phyloP scores from a whole-genome alignment of 2,113 vertebrate genomes.

The Dicentrarchus labrax region DNA sequence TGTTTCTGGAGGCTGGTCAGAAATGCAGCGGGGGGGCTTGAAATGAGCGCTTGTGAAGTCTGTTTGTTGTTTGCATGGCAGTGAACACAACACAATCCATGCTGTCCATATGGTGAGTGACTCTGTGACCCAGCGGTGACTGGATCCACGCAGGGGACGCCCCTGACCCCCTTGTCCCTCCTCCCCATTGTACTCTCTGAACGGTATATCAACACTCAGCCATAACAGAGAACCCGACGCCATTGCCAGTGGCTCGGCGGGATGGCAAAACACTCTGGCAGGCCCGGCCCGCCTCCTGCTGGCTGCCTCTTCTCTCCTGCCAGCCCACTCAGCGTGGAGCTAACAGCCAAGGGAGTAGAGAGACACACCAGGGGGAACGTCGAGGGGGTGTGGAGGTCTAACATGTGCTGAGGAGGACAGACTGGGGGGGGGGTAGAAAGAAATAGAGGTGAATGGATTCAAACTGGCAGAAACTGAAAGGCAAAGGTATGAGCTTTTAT shows the following conservation, averaged over 20 bases:
- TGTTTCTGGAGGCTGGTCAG: conserved; percentile 33
- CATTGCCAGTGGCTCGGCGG: conserved; percentile 60
- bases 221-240: background rate
- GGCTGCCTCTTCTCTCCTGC: conserved; percentile 66
- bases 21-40: conserved; percentile 1
- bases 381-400: background rate
- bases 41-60: background rate
- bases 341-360: conserved; percentile 47
- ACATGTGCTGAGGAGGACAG: background rate
- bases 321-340: conserved; percentile 66
- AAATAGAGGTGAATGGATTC: conserved; percentile 30
- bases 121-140: conserved; percentile 25
- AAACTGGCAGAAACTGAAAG: conserved; percentile 44
- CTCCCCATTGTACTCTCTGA: conserved; percentile 48
- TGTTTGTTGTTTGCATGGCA: conserved; percentile 22
- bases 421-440: background rate
- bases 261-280: conserved; percentile 58
- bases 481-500: conserved; percentile 28
- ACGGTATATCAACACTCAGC: conserved; percentile 9
- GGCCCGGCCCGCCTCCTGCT: conserved; percentile 61
- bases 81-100: conserved; percentile 7
- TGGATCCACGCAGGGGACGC: conserved; percentile 1
- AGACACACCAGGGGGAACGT: conserved; percentile 30
- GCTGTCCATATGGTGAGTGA: conserved; percentile 55
- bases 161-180: background rate